A percentile compares a stretch with the other conserved stretches of the same genome.
phyloP scores from a whole-genome alignment of 2,888 invertebrate species.

The Scaptomyza reducta region DNA sequence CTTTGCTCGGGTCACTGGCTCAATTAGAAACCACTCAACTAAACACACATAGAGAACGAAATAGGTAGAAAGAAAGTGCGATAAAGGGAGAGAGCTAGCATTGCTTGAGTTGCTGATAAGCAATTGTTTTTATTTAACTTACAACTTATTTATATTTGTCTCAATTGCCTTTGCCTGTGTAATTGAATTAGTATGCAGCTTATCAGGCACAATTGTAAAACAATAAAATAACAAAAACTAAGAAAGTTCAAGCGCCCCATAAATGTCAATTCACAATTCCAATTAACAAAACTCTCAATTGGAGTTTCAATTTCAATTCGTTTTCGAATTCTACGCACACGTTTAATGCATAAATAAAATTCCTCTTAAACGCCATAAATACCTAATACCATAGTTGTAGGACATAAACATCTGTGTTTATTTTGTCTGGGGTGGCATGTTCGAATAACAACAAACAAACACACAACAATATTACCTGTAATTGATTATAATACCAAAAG shows the following conservation, averaged over 20 bases:
- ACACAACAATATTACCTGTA: background rate
- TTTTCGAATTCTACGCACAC: constrained; percentile 19
- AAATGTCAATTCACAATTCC: constrained; percentile 43
- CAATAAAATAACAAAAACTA: constrained; percentile 44
- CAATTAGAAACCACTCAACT: constrained; percentile 60
- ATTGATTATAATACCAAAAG: background rate
- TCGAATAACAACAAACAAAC: background rate
- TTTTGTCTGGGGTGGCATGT: constrained; percentile 5
- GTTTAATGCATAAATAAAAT: constrained; percentile 55
- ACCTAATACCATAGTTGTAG: constrained; percentile 28
- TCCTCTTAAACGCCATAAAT: constrained; percentile 58
- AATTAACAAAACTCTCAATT: constrained; percentile 28
- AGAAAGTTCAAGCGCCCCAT: constrained; percentile 31
- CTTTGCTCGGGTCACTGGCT: constrained; percentile 44
- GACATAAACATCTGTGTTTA: constrained; percentile 50
- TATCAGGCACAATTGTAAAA: constrained; percentile 64
- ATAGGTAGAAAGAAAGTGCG: background rate
- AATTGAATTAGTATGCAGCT: constrained; percentile 63
- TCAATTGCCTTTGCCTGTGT: constrained; percentile 22
- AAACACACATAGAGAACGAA: background rate
- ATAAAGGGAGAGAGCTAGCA: background rate
- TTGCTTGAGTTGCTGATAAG: constrained; percentile 48
- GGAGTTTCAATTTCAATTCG: background rate
- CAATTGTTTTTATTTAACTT: constrained; percentile 26
- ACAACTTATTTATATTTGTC: constrained; percentile 1